Evolutionary conservation across 2,113 vertebrate genomes (phyloP).

Genomic region (Carassius carassius): DNA sequence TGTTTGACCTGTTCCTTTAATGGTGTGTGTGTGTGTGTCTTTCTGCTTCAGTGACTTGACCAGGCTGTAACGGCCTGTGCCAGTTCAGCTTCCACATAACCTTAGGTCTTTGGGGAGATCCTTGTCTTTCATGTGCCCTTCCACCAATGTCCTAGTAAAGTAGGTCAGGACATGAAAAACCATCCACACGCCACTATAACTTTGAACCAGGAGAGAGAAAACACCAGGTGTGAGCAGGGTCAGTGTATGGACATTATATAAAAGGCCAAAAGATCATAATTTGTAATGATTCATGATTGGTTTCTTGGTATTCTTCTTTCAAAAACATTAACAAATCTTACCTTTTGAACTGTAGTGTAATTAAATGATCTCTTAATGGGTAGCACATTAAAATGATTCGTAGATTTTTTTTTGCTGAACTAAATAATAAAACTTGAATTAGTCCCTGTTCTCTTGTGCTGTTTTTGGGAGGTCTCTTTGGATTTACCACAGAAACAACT

Average conservation of each 20-base stretch:
- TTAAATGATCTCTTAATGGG: background rate
- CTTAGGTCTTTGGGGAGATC: constrained; percentile 46
- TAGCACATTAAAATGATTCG: background rate
- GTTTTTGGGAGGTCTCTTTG: constrained; percentile 1
- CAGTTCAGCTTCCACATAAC: constrained; percentile 32
- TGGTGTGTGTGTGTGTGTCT: constrained; percentile 14
- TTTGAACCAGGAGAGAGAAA: constrained; percentile 8
- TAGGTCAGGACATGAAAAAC: constrained; percentile 42
- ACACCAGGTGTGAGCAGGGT: background rate
- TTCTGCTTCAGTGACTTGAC: constrained; percentile 41
- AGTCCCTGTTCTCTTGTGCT: background rate
- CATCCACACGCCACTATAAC: constrained; percentile 4
- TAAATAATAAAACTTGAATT: background rate
- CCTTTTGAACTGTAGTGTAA: background rate
- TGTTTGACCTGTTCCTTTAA: background rate
- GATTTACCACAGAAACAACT: background rate
- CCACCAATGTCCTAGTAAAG: constrained; percentile 39
- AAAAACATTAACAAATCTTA: background rate
- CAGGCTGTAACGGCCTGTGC: constrained; percentile 29
- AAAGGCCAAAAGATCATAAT: background rate
- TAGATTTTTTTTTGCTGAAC: background rate
- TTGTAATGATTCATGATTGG: background rate
- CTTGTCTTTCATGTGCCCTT: constrained; percentile 52
- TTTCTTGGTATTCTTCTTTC: background rate
- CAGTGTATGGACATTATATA: background rate